A percentile compares a stretch with the other conserved stretches of the same genome.
These are phyloP conservation scores for Maniola jurtina DNA, from an alignment of 1,140 invertebrate genomes.

Conservation along the genomic window DNA sequence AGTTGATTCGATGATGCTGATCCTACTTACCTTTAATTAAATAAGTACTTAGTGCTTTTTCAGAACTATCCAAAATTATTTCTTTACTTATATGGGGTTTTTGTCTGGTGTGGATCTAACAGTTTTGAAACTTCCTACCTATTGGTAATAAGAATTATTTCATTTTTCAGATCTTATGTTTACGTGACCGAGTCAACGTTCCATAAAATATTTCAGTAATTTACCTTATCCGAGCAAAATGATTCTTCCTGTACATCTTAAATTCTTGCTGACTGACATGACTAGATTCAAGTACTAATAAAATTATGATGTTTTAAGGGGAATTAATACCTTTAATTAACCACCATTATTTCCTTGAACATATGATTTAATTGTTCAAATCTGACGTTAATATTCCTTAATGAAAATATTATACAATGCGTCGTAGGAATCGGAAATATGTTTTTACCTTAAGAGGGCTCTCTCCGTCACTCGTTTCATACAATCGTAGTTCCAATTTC, in stretches of 20 bases:
- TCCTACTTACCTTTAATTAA: too few species aligned
- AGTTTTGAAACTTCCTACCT: too few species aligned
- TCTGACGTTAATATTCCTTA: background rate
- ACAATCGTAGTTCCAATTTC: too few species aligned
- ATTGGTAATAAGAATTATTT: too few species aligned
- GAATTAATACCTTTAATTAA: background rate
- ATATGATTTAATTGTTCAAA: too few species aligned
- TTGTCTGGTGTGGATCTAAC: too few species aligned
- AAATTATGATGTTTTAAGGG: background rate
- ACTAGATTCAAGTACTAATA: background rate
- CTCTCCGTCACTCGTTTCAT: too few species aligned
- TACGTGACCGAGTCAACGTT: background rate
- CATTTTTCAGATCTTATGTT: background rate
- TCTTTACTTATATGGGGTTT: too few species aligned
- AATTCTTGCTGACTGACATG: background rate
- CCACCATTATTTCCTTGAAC: background rate
- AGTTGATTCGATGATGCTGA: too few species aligned
- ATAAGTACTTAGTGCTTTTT: too few species aligned
- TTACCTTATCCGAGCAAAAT: background rate
- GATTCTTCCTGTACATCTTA: background rate
- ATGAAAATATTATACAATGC: background rate
- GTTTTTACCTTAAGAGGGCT: background rate
- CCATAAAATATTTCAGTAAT: background rate
- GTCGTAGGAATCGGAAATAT: background rate
- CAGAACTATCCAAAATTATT: too few species aligned